phyloP scores from a whole-genome alignment of 2,797 vertebrate genomes.

The Carduelis carduelis region DNA sequence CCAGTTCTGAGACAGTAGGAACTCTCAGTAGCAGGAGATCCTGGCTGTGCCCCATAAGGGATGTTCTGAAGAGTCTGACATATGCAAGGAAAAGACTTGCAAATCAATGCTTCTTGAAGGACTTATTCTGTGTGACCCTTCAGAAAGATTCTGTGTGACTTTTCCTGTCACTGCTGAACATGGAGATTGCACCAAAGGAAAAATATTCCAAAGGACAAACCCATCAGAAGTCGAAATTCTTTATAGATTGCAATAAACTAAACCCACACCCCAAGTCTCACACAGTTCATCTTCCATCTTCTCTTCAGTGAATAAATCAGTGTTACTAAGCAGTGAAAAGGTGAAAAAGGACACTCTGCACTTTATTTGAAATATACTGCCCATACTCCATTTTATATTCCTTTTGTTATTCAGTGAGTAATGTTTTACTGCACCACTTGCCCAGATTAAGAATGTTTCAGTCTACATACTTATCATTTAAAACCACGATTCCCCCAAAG shows the following conservation, averaged over 20 bases:
- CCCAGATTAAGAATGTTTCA: conserved; percentile 34
- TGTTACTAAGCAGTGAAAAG: background rate
- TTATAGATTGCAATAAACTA: conserved; percentile 24
- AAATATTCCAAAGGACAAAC: background rate
- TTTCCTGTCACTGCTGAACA: background rate
- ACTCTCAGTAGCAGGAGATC: background rate
- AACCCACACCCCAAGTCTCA: background rate
- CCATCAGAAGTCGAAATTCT: background rate
- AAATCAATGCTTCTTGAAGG: background rate
- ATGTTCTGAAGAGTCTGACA: background rate
- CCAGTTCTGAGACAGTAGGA: background rate
- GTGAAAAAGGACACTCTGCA: background rate
- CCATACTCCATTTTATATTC: background rate
- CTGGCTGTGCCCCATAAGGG: background rate
- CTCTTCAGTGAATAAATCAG: background rate
- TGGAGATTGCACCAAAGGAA: background rate
- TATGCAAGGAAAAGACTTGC: background rate
- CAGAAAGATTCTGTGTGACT: background rate
- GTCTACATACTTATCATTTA: conserved; percentile 20
- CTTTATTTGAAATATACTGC: background rate
- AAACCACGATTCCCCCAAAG: conserved; percentile 10
- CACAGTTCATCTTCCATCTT: background rate
- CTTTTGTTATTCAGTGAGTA: background rate
- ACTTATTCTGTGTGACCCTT: background rate
- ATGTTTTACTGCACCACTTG: conserved; percentile 29